These are phyloP conservation scores for Plusia festucae DNA, from an alignment of 2,888 invertebrate species.

Conservation along the genomic window DNA sequence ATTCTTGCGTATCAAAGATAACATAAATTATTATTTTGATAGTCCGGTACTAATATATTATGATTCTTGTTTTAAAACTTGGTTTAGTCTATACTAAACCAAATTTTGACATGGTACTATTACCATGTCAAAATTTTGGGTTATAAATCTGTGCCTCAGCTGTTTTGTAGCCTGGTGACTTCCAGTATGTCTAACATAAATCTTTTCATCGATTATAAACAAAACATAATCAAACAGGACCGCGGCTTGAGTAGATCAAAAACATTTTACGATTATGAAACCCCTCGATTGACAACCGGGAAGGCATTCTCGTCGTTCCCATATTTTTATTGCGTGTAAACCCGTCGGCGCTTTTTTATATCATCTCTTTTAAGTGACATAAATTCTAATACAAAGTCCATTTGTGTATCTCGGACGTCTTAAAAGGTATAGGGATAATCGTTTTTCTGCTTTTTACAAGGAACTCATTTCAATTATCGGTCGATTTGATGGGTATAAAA, in stretches of 20 bases:
- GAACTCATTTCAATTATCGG: conserved; percentile 89
- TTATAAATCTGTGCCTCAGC: conserved; percentile 10
- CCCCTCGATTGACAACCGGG: conserved; percentile 87
- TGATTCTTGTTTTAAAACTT: neutral
- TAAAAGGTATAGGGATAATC: conserved; percentile 89
- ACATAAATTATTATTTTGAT: conserved; percentile 19
- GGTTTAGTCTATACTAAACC: too few relatives aligned
- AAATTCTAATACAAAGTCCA: conserved; percentile 90
- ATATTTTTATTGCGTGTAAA: conserved; percentile 90
- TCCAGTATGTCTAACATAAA: conserved; percentile 22
- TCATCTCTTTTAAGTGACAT: conserved; percentile 88
- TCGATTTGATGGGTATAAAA: conserved; percentile 87
- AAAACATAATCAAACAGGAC: conserved; percentile 59
- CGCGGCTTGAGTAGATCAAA: conserved; percentile 79
- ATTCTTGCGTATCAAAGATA: conserved; percentile 19
- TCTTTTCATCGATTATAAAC: conserved; percentile 46
- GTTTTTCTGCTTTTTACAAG: conserved; percentile 89
- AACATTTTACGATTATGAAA: conserved; percentile 89
- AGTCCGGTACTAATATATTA: neutral
- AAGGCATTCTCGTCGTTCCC: conserved; percentile 85
- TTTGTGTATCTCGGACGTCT: conserved; percentile 89
- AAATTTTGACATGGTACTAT: too few relatives aligned
- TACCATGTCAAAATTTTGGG: conserved; percentile 16
- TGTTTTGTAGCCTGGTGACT: conserved; percentile 10
- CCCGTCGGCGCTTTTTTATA: conserved; percentile 88